Evolutionary conservation across 2,797 vertebrate genomes (phyloP), one percentile per base, ranked within the genome.

Genomic region (Myoxocephalus aenaeus): DNA sequence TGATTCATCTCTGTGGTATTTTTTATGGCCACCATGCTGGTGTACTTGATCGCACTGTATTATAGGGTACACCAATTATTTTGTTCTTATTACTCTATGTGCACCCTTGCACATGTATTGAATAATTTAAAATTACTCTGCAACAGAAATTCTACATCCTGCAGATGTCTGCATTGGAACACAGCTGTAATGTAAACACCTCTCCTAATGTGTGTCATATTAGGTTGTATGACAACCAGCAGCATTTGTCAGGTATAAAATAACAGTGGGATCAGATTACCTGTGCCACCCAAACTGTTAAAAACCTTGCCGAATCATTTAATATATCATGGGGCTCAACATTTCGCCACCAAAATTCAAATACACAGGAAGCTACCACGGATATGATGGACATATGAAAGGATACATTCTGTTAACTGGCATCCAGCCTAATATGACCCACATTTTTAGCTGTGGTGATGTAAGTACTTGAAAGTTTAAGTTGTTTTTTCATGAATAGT

Each of bases 351-450:
- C 56, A 71, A 51, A 78, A 73, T 61, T 44, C 51, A 81, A 63
- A 58, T 58, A 68, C 48, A 79, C 40, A 69, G 29, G 59, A 65
- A 71, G 56, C 12, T 72, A 66, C 68, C 17, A 53, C 5, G 8
- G 44, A 74, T 32, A 58, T 85, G 83, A 90, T 72, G 65, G 83
- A 88, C 81, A 85, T 72, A 86, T 82, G 2, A 90, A 89, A 88
- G 44, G 36, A 75, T 58, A 76, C 67, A 77, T 77, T 69, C 54
- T 74, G 62, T 36, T 82, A 77, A 86, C 70, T 71, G 77, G n/a
- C 74, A 81, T 77, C 67, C 66, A 73, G 65, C 58, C 25, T 79
- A 65, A 73, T 80, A 54, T 77, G 79, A 80, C 77, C 77, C 79
- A 88, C 77, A 86, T 90, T 66, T 73, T 40, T 53, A 53, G 61